Evolutionary conservation across 2,888 invertebrate genomes (phyloP), one percentile per base, ranked within the genome.

Genomic region (Periphyllus acericola): DNA sequence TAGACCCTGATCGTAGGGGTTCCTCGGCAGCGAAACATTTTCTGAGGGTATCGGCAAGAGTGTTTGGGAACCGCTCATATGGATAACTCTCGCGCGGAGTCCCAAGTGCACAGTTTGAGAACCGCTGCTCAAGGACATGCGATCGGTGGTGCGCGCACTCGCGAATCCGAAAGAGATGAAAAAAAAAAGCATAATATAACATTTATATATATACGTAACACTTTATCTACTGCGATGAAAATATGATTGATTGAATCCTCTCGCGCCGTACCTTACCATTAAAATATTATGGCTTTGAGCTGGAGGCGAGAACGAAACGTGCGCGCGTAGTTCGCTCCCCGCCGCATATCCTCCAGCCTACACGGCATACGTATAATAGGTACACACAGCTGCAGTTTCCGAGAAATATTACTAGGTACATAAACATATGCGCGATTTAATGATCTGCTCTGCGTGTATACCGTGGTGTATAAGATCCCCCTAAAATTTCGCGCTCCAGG

Each of bases 161-260:
- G 60, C 60, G 60, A 46, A 46, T 36, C 25, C 79, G 60, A 80
- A 14, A 14, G 25, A 55, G 3, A 79, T 34, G 6, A 34, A 34
- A 81, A 81, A 17, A 21, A 80, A 81, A 71, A 14, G 6, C 46
- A 46, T 46, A 46, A 0, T 46, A 46, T 46, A 46, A 46, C n/a
- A n/a, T n/a, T n/a, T n/a, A n/a, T n/a, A n/a, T n/a, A n/a, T n/a
- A n/a, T n/a, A n/a, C n/a, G n/a, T 14, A 46, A 46, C 3, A 11
- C 46, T 46, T n/a, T 3, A 32, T 68, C 36, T 40, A 40, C 40
- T n/a, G 11, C 40, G 11, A 68, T 81, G 40, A 29, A 21, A 66
- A 80, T 66, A 80, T 81, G 81, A 81, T 81, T 68, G 68, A 81
- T 81, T 29, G 68, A 81, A 34, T n/a, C 60, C n/a, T 66, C 34